phyloP scores from a whole-genome alignment of 2,113 vertebrate genomes.

The Cynoglossus semilaevis region DNA sequence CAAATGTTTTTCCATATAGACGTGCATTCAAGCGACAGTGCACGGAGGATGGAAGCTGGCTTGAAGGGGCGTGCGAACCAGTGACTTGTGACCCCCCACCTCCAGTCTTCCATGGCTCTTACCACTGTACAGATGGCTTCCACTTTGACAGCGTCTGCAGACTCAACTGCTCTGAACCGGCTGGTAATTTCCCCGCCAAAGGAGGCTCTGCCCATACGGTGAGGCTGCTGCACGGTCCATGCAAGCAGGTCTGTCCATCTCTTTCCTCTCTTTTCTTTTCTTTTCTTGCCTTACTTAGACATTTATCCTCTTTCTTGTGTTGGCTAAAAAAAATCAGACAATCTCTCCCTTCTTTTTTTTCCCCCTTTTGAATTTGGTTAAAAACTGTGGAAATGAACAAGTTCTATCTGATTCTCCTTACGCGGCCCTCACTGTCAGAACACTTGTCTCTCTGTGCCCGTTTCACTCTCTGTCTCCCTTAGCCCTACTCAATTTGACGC shows the following conservation, averaged over 20 bases:
- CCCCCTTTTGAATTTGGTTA: constrained; percentile 2
- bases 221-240: constrained; percentile 74
- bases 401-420: constrained; percentile 18
- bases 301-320: constrained; percentile 25
- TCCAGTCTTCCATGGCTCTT: constrained; percentile 88
- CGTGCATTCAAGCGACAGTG: constrained; percentile 94
- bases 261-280: constrained; percentile 60
- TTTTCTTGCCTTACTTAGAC: constrained; percentile 39
- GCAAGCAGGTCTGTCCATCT: constrained; percentile 79
- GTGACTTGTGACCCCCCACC: constrained; percentile 93
- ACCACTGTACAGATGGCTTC: constrained; percentile 92
- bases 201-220: constrained; percentile 83
- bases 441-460: constrained; percentile 18
- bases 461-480: constrained; percentile 44
- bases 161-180: constrained; percentile 84
- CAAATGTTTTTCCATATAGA: constrained; percentile 61
- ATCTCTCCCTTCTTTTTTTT: constrained; percentile 17
- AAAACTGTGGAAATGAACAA: neutral
- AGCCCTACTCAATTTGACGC: constrained; percentile 67
- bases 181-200: constrained; percentile 71
- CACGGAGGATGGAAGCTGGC: constrained; percentile 92
- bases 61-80: constrained; percentile 85
- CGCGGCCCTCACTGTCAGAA: constrained; percentile 19
- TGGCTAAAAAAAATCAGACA: neutral
- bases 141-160: constrained; percentile 92